phyloP scores from a whole-genome alignment of 2,113 vertebrate species.

The Plecotus auritus region DNA sequence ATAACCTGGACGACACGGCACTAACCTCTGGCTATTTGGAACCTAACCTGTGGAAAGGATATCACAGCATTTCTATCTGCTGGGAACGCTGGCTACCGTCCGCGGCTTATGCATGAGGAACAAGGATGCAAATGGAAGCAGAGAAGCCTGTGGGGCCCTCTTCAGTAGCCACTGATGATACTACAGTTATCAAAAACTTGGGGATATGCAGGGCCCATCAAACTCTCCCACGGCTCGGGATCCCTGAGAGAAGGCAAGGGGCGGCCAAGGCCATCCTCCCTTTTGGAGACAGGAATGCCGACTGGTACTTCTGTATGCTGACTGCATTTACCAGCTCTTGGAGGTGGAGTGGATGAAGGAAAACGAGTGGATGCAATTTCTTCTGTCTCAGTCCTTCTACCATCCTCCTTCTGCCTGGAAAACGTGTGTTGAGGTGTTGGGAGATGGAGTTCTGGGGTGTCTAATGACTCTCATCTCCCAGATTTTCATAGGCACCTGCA shows the following conservation, averaged over 20 bases:
- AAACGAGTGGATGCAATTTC: not conserved
- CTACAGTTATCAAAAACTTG: not conserved
- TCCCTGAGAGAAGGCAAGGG: not conserved
- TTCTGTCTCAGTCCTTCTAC: not conserved
- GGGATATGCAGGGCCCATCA: not conserved
- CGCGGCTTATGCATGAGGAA: not conserved
- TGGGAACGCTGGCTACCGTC: not conserved
- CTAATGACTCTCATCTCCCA: not conserved
- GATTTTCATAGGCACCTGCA: not conserved
- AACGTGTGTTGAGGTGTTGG: not conserved
- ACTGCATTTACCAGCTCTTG: not conserved
- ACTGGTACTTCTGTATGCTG: not conserved
- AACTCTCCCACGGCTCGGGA: not conserved
- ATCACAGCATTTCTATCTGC: not conserved
- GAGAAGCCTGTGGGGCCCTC: not conserved
- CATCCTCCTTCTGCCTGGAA: not conserved
- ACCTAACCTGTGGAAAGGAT: not conserved
- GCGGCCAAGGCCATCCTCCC: not conserved
- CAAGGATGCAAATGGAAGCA: not conserved
- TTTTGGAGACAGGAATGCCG: not conserved
- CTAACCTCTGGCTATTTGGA: not conserved
- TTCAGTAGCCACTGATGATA: not conserved
- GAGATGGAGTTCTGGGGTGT: accelerated
- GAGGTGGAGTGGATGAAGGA: not conserved
- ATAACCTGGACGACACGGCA: not conserved